Evolutionary conservation across 2,113 vertebrate genomes (phyloP).

Genomic region (Channa maculata): DNA sequence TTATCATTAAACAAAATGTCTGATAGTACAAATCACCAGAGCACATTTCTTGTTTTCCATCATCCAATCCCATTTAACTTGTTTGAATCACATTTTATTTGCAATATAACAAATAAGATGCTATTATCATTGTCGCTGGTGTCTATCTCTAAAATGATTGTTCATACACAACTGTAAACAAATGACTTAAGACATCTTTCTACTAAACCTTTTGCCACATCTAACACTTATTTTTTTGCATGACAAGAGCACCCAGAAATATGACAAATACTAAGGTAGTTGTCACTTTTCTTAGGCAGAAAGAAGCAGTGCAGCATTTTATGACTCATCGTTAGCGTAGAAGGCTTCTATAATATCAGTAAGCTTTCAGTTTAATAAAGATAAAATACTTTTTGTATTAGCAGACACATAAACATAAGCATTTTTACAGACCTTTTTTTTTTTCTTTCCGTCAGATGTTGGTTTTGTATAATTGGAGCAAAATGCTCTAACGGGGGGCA

Average conservation of each 20-base stretch:
- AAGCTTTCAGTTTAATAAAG: background rate
- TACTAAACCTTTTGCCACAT: background rate
- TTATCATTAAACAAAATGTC: background rate
- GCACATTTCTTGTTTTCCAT: no score
- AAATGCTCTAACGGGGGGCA: slow-evolving; percentile 27
- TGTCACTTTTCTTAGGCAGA: background rate
- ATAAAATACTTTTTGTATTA: background rate
- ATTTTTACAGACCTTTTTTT: background rate
- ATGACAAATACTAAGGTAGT: background rate
- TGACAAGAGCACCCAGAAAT: background rate
- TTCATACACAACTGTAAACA: background rate
- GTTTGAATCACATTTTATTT: no score
- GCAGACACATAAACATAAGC: background rate
- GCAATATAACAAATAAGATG: no score
- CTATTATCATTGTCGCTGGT: background rate
- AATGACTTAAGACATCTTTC: background rate
- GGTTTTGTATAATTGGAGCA: slow-evolving; percentile 43
- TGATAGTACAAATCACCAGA: no score
- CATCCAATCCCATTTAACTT: no score
- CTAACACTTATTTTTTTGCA: no score
- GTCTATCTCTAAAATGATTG: background rate
- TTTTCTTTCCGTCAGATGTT: slow-evolving; percentile 29
- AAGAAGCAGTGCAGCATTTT: background rate
- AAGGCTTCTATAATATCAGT: background rate
- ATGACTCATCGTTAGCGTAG: background rate